A percentile compares a stretch with the other conserved stretches of the same genome.
These are phyloP conservation scores for Portunus trituberculatus DNA, from an alignment of 1,140 invertebrate species.

Conservation along the genomic window DNA sequence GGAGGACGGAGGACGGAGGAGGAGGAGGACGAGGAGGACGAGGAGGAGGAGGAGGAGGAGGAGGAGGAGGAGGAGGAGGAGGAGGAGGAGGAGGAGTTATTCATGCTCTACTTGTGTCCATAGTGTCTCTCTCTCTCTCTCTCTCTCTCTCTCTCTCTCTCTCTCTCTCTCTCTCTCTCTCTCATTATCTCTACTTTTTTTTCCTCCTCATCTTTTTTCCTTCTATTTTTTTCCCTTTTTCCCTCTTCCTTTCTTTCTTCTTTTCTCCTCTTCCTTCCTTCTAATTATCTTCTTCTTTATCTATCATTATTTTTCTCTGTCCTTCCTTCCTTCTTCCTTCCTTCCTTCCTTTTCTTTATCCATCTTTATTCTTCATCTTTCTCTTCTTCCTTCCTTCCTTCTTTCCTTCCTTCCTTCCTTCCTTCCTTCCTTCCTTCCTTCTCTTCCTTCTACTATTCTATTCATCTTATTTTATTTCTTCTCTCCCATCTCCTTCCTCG, in stretches of 20 bases:
- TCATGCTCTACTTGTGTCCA: not conserved
- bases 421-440: not conserved
- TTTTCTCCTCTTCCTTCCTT: not conserved
- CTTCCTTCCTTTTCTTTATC: not conserved
- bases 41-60: not conserved
- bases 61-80: not conserved
- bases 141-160: conserved; percentile 5
- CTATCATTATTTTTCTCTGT: not conserved
- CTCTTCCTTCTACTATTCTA: not conserved
- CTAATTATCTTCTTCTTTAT: not conserved
- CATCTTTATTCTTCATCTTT: not conserved
- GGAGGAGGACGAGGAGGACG: not conserved
- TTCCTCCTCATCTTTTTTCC: not conserved
- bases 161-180: not conserved
- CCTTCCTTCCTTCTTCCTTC: not conserved
- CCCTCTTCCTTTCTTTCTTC: not conserved
- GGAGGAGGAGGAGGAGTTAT: not conserved
- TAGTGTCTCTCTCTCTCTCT: not conserved
- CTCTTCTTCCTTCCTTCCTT: not conserved
- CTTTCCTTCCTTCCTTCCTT: not conserved
- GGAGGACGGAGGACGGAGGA: not conserved
- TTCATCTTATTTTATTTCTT: not conserved
- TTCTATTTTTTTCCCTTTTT: too few species aligned
- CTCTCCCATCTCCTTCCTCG: not conserved
- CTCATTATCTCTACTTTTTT: not conserved